Base-by-base conservation (phyloP, 2,113 vertebrate genomes). In the Urocitellus parryii region DNA sequence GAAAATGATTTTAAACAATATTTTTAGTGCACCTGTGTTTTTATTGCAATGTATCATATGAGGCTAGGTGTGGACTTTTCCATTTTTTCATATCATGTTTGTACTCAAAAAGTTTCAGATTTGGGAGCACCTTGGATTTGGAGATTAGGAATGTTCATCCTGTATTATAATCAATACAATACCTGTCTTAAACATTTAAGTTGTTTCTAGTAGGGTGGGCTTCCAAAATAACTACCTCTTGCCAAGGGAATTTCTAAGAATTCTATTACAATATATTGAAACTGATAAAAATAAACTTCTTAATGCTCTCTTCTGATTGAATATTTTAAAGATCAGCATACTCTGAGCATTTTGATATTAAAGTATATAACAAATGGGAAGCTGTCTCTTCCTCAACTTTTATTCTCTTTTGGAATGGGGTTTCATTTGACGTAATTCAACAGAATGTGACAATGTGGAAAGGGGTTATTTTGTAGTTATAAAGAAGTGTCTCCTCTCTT, bases 211-310 rank as follows among this genome's bases (percentile, higher is more conserved):
- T 34, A 73, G 32, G 11, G 8, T 0, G 51, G 37, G 22, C 45
- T 92, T 94, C 39, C 85, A 45, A 95, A 70, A 1, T 3, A 1
- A 61, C 32, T 39, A 86, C 1, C 45, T 58, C 8, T 73, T 48
- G 34, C 7, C 18, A 83, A 84, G 51, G 42, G 29, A 80, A 84
- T 88, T 76, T 90, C 81, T 12, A 94, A 90, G 86, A 95, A 74
- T 79, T 88, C 48, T 68, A 39, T 29, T 84, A 4, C 11, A 37
- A 27, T 3, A n/a, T 32, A 58, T 20, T 39, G 56, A 90, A 90
- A 83, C 85, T 5, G 61, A 61, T 81, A 58, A 73, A 79, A 45
- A 85, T 4, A 53, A 8, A 39, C 51, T 24, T 90, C 67, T 61
- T 29, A 37, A 48, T 70, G 56, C 37, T 90, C 2, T 89, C 56